Evolutionary conservation across 2,113 vertebrate species (phyloP), one percentile per base, ranked within the genome.

Genomic region (Periophthalmus modestus): DNA sequence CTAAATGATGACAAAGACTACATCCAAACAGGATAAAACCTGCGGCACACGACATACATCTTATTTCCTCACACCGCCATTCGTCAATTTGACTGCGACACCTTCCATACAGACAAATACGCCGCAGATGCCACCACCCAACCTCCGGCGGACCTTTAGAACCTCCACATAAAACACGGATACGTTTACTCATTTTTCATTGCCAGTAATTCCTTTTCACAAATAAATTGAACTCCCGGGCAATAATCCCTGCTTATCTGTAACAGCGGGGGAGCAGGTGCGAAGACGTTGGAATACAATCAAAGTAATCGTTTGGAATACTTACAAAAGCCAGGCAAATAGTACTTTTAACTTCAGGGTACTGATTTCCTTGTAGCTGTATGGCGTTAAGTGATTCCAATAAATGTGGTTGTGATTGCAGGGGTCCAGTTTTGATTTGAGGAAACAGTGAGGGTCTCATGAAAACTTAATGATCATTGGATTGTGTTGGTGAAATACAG

Each of bases 221-320:
- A 63, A 80, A 82, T 74, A 57, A 66, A 67, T 62, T 71, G 10
- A 80, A 80, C 78, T 82, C 73, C 2, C 13, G 57, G 12, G 62
- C 68, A 78, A 75, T 86, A 85, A 82, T 79, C 81, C 34, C 52
- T 46, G 75, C 66, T 83, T 69, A 80, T 80, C 65, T 68, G 68
- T 65, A 73, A 75, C 72, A 68, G 78, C 46, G 69, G 80, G 59
- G 82, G 74, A 82, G 82, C 82, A 85, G 87, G 82, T 88, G 86
- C 82, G 83, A 85, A 82, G 73, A 71, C 73, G 73, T 72, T 78
- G 52, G 69, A 87, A 80, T 82, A 77, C 58, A 82, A 88, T 87
- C 85, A 87, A 77, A 65, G 76, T 79, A 85, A 88, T 87, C 79
- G 83, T 72, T 72, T 61, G 80, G 79, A 85, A 85, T 69, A 66